A percentile compares a stretch with the other conserved stretches of the same genome.
Evolutionary conservation across 1,140 invertebrate genomes (phyloP).

Genomic region (Drosophila gunungcola): DNA sequence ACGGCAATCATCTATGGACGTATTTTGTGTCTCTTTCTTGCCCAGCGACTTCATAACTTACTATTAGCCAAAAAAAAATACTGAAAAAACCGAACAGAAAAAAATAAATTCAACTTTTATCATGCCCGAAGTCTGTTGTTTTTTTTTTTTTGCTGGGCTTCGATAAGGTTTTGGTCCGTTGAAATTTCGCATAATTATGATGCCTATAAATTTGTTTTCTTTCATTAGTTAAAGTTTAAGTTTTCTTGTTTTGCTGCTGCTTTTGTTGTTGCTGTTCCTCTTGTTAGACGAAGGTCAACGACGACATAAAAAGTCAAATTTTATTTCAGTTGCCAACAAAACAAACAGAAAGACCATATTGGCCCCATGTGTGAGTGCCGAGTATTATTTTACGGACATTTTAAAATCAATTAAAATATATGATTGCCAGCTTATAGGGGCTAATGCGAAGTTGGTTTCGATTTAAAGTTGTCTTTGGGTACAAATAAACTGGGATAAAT

Average conservation of each 20-base stretch:
- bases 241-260: slow-evolving; percentile 43
- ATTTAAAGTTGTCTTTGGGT: slow-evolving; percentile 16
- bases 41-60: slow-evolving; percentile 71
- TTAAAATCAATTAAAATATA: slow-evolving; percentile 80
- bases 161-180: slow-evolving; percentile 69
- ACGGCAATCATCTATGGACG: slow-evolving; percentile 74
- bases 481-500: slow-evolving; percentile 10
- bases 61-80: slow-evolving; percentile 65
- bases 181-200: slow-evolving; percentile 83
- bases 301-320: slow-evolving; percentile 77
- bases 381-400: slow-evolving; percentile 62
- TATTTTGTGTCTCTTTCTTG: slow-evolving; percentile 20
- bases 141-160: slow-evolving; percentile 33
- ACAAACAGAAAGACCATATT: slow-evolving; percentile 26
- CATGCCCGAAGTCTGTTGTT: slow-evolving; percentile 16
- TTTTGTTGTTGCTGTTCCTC: slow-evolving; percentile 52
- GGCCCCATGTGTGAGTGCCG: slow-evolving; percentile 8
- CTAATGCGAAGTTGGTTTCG: slow-evolving; percentile 40
- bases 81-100: slow-evolving; percentile 6
- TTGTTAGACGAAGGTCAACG: slow-evolving; percentile 81
- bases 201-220: slow-evolving; percentile 83
- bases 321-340: slow-evolving; percentile 66
- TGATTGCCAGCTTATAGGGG: slow-evolving; percentile 67
- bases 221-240: slow-evolving; percentile 76
- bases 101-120: slow-evolving; percentile 53